Conservation (phyloP, 2,888 invertebrate genomes). For the Drosophila longiperda region DNA sequence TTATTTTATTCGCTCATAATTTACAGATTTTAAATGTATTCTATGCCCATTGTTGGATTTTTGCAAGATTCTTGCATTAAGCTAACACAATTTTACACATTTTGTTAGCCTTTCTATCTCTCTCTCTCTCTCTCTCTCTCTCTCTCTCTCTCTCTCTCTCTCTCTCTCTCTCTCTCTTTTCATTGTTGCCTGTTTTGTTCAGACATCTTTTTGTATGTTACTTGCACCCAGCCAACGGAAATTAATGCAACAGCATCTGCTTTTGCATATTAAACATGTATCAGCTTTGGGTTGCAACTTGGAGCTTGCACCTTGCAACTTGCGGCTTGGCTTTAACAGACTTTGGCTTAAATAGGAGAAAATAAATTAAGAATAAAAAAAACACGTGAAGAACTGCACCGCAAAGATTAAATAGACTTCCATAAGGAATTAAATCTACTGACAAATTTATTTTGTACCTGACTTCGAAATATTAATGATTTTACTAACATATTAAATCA, state of each 20-base stretch:
- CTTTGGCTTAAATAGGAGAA: not conserved
- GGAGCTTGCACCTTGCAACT: no score
- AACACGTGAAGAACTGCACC: not conserved
- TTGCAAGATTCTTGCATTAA: conserved; percentile 21
- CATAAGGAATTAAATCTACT: not conserved
- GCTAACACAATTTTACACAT: not conserved
- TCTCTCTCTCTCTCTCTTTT: conserved; percentile 12
- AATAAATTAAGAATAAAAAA: not conserved
- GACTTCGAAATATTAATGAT: not conserved
- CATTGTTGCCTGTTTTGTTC: conserved; percentile 8
- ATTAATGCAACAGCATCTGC: conserved; percentile 23
- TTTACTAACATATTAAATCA: not conserved
- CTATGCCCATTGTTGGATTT: not conserved
- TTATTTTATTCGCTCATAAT: conserved; percentile 19
- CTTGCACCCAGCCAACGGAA: conserved; percentile 1
- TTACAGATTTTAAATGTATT: conserved; percentile 28
- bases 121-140: not conserved
- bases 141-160: no score
- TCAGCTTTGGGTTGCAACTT: conserved; percentile 26
- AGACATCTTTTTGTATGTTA: conserved; percentile 7
- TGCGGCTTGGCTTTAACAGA: not conserved
- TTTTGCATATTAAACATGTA: conserved; percentile 21
- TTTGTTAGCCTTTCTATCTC: not conserved
- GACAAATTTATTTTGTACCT: rapidly evolving
- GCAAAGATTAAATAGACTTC: not conserved